A percentile compares a stretch with the other conserved stretches of the same genome.
Conservation (phyloP, 2,797 vertebrate genomes). For the Sebastes trivittatus region DNA sequence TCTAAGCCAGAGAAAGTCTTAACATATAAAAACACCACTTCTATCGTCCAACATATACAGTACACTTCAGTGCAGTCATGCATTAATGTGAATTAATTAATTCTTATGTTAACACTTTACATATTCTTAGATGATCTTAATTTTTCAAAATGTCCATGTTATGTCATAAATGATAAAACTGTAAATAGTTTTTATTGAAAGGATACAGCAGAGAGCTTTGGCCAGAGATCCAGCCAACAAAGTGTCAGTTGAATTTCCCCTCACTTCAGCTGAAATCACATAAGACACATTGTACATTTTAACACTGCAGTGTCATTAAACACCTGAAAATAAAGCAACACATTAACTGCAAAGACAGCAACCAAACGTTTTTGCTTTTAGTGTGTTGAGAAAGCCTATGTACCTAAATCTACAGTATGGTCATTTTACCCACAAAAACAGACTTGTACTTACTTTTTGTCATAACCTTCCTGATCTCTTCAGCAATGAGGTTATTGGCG, state of each 20-base stretch:
- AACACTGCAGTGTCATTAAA: not conserved
- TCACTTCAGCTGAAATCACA: constrained; percentile 86
- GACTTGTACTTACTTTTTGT: constrained; percentile 82
- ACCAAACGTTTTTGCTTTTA: not conserved
- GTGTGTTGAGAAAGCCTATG: not conserved
- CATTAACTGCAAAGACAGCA: not conserved
- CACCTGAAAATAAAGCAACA: not conserved
- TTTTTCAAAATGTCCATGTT: not conserved
- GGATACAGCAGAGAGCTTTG: constrained; percentile 99
- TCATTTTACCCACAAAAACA: not conserved
- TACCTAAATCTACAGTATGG: not conserved
- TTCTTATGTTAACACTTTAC: not conserved
- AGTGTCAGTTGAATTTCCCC: constrained; percentile 91
- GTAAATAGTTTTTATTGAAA: constrained; percentile 53
- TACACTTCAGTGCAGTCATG: not conserved
- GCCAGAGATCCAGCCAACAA: constrained; percentile 93
- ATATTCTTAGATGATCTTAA: not conserved
- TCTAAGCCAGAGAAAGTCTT: not conserved
- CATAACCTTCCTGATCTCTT: constrained; percentile 92
- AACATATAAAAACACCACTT: not conserved
- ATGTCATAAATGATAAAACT: not conserved
- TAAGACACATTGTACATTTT: not conserved
- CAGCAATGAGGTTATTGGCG: constrained; percentile 89
- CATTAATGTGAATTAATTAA: not conserved
- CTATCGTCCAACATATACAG: not conserved